Evolutionary conservation across 1,140 invertebrate genomes (phyloP), one percentile per base, ranked within the genome.

Genomic region (Drosophila ogumai): DNA sequence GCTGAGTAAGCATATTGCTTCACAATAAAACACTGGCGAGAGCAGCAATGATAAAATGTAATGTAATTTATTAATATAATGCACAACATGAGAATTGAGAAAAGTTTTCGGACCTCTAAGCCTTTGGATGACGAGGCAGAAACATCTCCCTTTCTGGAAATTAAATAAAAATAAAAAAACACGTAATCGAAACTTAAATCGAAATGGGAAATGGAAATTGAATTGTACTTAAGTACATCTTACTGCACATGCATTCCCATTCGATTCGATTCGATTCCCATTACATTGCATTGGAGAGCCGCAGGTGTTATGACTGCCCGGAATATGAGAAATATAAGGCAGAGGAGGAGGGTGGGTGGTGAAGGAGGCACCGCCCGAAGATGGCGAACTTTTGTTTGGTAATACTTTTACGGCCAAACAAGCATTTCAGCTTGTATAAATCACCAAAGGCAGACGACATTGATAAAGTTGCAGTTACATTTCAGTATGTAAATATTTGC

Each of bases 391-490:
- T 82, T 82, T 84, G 77, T 66, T 65, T 75, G 73, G 72, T 71
- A 85, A 74, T 85, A 84, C 77, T 86, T 85, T 86, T 86, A 78
- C 65, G 74, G 82, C 74, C 41, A 86, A 69, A 65, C 78, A 85
- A 72, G 68, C 73, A 65, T 75, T 75, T 88, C 79, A 79, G 84
- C 77, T 74, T 81, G 81, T 79, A 72, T 72, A 90, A 90, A 90
- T 90, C 85, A 90, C 86, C 78, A 81, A 85, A 73, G 86, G 85
- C 86, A 90, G 85, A 84, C 86, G 86, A 88, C 85, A 90, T 90
- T 90, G 85, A 88, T 88, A 88, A 90, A 90, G 85, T 75, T 90
- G 85, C 85, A 90, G 85, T 85, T 88, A 85, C 85, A 85, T 90
- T 90, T 90, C 69, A 71, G 78, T 79, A 90, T 90, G 85, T 90